Evolutionary conservation across 2,797 vertebrate genomes (phyloP).

Genomic region (Hemibagrus guttatus): DNA sequence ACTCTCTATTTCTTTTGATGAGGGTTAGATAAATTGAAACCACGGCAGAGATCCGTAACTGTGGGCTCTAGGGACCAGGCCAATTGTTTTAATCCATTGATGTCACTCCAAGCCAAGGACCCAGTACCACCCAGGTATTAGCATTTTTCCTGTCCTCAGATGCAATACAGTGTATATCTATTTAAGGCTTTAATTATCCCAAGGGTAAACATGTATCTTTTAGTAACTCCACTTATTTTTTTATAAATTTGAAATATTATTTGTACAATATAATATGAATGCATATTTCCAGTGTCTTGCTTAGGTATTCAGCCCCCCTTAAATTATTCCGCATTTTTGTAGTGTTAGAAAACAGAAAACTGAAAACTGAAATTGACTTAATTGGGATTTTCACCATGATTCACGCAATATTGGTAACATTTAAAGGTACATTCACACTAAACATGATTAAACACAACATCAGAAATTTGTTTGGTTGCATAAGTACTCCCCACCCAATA

Average conservation of each 20-base stretch:
- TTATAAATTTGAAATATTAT: not conserved
- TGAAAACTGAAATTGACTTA: not conserved
- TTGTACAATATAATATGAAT: not conserved
- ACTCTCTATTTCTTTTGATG: constrained; percentile 41
- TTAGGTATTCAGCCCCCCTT: not conserved
- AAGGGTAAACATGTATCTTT: not conserved
- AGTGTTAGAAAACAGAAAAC: not conserved
- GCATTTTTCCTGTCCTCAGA: constrained; percentile 66
- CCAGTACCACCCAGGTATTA: constrained; percentile 64
- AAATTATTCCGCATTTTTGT: not conserved
- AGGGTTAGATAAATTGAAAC: constrained; percentile 31
- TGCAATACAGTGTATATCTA: constrained; percentile 64
- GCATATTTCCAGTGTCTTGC: not conserved
- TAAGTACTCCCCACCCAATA: not conserved
- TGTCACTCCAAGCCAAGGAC: constrained; percentile 32
- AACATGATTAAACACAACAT: not conserved
- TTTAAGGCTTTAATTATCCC: constrained; percentile 69
- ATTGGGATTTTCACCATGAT: not conserved
- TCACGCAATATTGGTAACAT: not conserved
- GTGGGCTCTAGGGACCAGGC: constrained; percentile 67
- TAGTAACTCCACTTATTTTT: not conserved
- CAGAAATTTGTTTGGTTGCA: not conserved
- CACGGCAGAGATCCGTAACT: constrained; percentile 74
- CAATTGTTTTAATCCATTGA: not conserved
- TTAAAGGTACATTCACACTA: not conserved